phyloP scores from a whole-genome alignment of 2,797 vertebrate genomes.

The Philypnodon macrostomus region DNA sequence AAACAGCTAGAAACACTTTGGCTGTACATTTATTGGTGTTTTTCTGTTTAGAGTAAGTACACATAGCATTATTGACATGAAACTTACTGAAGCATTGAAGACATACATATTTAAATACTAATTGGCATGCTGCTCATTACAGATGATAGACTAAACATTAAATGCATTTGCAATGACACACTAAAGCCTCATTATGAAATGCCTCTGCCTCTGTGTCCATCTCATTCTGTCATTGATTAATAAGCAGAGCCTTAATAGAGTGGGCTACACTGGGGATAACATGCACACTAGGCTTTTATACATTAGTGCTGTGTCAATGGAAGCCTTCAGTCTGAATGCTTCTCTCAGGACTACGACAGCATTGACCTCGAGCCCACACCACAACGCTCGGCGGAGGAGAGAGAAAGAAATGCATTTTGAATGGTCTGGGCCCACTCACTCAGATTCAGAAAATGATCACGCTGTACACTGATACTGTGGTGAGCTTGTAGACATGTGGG shows the following conservation, averaged over 20 bases:
- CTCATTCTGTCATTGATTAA: slow-evolving; percentile 32
- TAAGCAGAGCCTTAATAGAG: slow-evolving; percentile 16
- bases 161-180: too few species aligned
- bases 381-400: slow-evolving; percentile 12
- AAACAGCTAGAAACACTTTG: too few species aligned
- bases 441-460: slow-evolving; percentile 40
- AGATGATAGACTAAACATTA: neutral
- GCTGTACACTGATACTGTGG: slow-evolving; percentile 14
- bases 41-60: too few species aligned
- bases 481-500: slow-evolving; percentile 6
- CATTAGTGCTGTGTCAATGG: slow-evolving; percentile 35
- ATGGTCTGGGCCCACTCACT: slow-evolving; percentile 31
- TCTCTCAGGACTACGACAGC: slow-evolving; percentile 23
- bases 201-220: slow-evolving; percentile 2
- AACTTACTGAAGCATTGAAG: neutral
- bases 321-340: slow-evolving; percentile 25
- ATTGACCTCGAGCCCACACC: slow-evolving; percentile 33
- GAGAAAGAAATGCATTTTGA: slow-evolving; percentile 44
- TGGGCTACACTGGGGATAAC: slow-evolving; percentile 19
- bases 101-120: neutral
- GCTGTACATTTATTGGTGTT: too few species aligned
- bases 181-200: slow-evolving; percentile 15
- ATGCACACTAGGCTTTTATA: slow-evolving; percentile 14
- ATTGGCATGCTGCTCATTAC: neutral
- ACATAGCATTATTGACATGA: too few species aligned